Evolutionary conservation across 2,113 vertebrate genomes (phyloP).

Genomic region (Corythoichthys intestinalis): DNA sequence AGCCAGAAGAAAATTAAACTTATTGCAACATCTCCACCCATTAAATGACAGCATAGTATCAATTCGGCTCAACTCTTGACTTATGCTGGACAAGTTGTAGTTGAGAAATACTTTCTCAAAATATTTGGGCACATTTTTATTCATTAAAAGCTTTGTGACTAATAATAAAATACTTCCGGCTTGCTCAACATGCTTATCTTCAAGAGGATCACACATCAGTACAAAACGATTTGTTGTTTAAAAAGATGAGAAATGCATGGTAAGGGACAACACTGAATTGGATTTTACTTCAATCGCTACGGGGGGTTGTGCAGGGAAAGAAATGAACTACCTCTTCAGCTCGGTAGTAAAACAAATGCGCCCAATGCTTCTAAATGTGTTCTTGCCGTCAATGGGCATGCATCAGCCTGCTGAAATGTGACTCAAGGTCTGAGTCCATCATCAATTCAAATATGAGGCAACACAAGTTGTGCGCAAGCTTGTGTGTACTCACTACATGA

Average conservation of each 20-base stretch:
- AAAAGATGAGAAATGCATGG: conserved; percentile 29
- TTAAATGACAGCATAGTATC: no score
- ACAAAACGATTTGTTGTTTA: conserved; percentile 19
- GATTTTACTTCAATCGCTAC: conserved; percentile 23
- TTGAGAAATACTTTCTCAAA: neutral
- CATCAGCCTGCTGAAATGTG: conserved; percentile 21
- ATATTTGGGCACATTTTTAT: no score
- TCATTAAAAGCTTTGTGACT: no score
- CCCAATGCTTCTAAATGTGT: conserved; percentile 20
- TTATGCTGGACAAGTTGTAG: no score
- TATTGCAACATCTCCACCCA: no score
- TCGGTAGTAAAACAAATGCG: conserved; percentile 31
- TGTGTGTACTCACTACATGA: conserved; percentile 59
- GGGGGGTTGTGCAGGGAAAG: conserved; percentile 9
- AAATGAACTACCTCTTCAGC: neutral
- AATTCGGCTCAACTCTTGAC: no score
- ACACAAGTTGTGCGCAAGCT: conserved; percentile 16
- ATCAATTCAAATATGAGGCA: conserved; percentile 27
- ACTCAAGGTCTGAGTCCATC: conserved; percentile 23
- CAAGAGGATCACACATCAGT: neutral
- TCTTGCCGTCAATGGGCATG: conserved; percentile 27
- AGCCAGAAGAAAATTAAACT: no score
- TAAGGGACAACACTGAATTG: conserved; percentile 22
- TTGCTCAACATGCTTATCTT: conserved; percentile 10
- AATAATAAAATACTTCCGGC: neutral